Percentiles rank a stretch among this genome's conserved stretches.
These are phyloP conservation scores for Ornithorhynchus anatinus DNA, from an alignment of 2,113 vertebrate genomes.

Conservation along the genomic window DNA sequence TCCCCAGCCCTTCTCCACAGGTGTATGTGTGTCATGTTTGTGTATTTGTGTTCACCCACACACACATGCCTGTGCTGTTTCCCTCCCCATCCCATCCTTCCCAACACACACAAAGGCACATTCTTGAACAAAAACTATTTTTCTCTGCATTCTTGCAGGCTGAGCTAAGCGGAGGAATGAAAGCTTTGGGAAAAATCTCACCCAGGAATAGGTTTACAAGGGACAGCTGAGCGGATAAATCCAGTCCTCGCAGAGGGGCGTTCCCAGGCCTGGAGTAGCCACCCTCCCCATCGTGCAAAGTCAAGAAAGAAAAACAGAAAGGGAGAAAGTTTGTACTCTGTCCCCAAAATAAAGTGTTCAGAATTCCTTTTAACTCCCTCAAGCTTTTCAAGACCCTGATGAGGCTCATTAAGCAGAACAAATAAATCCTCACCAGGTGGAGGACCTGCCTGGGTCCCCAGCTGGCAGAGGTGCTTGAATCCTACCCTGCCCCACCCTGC, in stretches of 20 bases:
- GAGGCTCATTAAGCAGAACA: conserved; percentile 7
- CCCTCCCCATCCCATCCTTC: conserved; percentile 25
- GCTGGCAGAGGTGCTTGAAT: background rate
- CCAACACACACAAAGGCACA: conserved; percentile 60
- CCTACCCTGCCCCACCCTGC: background rate
- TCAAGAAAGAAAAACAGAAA: conserved; percentile 54
- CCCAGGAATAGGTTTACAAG: conserved; percentile 79
- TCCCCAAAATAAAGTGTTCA: conserved; percentile 27
- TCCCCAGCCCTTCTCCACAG: background rate
- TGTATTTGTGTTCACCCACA: background rate
- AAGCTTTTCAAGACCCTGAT: conserved; percentile 1
- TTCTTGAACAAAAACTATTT: conserved; percentile 60
- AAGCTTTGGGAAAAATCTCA: conserved; percentile 72
- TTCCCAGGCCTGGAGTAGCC: conserved; percentile 69
- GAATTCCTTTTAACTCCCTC: conserved; percentile 22
- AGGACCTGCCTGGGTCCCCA: background rate
- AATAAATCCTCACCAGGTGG: background rate
- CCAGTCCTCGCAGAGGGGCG: conserved; percentile 65
- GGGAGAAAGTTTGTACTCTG: background rate
- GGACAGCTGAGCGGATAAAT: conserved; percentile 77
- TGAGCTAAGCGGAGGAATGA: conserved; percentile 68
- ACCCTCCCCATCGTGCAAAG: conserved; percentile 44
- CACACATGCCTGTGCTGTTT: conserved; percentile 15
- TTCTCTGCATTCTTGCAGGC: conserved; percentile 64
- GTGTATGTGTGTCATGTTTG: background rate